Evolutionary conservation across 2,113 vertebrate genomes (phyloP).

Genomic region (Oryzias celebensis): DNA sequence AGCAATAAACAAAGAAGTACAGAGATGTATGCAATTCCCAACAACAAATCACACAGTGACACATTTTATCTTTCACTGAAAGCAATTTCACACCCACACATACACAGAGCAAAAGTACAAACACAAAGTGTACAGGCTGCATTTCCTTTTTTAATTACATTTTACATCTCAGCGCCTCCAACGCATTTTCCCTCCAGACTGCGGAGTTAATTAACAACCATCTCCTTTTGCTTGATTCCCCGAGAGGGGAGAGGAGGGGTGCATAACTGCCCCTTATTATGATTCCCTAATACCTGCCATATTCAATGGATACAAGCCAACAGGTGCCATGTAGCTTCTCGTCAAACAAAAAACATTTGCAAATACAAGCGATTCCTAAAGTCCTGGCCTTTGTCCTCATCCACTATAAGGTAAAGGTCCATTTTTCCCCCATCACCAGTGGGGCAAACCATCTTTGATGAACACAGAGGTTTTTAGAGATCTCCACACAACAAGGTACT

Average conservation of each 20-base stretch:
- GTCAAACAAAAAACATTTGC: constrained; percentile 1
- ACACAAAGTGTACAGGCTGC: constrained; percentile 55
- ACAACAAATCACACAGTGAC: constrained; percentile 20
- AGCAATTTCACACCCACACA: constrained; percentile 35
- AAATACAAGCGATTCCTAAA: neutral
- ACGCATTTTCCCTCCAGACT: constrained; percentile 80
- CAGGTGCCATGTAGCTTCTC: constrained; percentile 4
- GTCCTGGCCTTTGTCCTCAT: neutral
- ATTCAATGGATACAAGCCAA: constrained; percentile 16
- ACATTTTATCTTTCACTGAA: constrained; percentile 18
- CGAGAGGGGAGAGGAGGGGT: constrained; percentile 47
- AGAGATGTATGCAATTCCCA: constrained; percentile 13
- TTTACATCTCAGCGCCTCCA: constrained; percentile 74
- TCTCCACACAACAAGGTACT: constrained; percentile 18
- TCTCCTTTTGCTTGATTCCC: constrained; percentile 77
- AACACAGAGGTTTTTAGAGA: constrained; percentile 3
- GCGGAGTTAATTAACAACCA: constrained; percentile 87
- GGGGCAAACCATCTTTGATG: neutral
- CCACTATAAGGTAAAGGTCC: too few relatives aligned
- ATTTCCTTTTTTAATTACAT: constrained; percentile 90
- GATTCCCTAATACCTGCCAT: constrained; percentile 67
- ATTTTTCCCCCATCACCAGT: neutral
- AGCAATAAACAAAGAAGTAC: neutral
- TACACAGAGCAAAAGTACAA: constrained; percentile 36
- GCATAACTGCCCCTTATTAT: constrained; percentile 72